Percentiles rank a stretch among this genome's conserved stretches.
These are phyloP conservation scores for Manis javanica DNA, from an alignment of 2,797 vertebrate species.

Conservation along the genomic window DNA sequence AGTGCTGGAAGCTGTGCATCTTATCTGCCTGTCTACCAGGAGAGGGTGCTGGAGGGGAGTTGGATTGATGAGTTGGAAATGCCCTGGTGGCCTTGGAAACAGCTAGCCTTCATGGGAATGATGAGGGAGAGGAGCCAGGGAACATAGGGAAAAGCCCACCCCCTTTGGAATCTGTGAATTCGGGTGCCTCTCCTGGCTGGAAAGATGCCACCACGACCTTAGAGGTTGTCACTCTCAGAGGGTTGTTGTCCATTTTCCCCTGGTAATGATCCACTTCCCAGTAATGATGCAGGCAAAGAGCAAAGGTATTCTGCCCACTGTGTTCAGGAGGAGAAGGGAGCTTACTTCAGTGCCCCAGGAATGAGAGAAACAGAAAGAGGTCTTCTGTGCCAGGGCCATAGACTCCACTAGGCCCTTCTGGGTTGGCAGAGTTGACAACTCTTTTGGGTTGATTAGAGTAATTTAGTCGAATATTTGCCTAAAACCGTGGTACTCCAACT, in stretches of 20 bases:
- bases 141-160: neutral
- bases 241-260: neutral
- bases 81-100: neutral
- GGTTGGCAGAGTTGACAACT: neutral
- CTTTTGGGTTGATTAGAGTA: neutral
- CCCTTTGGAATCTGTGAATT: neutral
- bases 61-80: neutral
- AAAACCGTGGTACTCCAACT: neutral
- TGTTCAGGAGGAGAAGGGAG: neutral
- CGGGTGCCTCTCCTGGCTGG: neutral
- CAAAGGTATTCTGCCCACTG: too few species aligned
- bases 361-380: neutral
- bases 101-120: neutral
- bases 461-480: neutral
- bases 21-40: neutral
- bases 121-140: neutral
- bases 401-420: neutral
- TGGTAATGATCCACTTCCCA: neutral
- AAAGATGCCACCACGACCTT: neutral
- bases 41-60: neutral
- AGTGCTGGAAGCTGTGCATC: neutral
- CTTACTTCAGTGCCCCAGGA: neutral
- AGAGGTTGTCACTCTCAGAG: neutral
- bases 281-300: neutral
- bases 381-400: neutral